These are phyloP conservation scores for Lophius piscatorius DNA, from an alignment of 2,113 vertebrate genomes.

Conservation along the genomic window DNA sequence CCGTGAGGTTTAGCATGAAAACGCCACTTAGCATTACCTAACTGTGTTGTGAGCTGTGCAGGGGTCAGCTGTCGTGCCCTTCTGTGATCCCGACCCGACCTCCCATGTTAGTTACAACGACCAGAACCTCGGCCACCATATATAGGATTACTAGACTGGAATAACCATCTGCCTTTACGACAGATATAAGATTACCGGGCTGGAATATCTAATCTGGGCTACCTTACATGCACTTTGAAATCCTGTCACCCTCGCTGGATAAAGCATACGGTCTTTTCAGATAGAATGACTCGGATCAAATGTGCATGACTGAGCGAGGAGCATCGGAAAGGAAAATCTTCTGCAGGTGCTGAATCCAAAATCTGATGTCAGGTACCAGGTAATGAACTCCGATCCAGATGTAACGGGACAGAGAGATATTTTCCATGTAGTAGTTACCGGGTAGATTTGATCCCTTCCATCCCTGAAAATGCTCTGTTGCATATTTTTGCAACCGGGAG, in stretches of 20 bases:
- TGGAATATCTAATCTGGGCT: constrained; percentile 59
- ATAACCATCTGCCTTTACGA: constrained; percentile 56
- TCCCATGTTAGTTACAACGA: constrained; percentile 36
- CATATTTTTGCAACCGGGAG: too few relatives aligned
- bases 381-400: too few relatives aligned
- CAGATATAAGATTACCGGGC: constrained; percentile 65
- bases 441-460: too few relatives aligned
- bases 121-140: constrained; percentile 37
- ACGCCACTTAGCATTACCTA: neutral
- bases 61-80: constrained; percentile 14
- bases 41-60: neutral
- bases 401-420: too few relatives aligned
- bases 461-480: too few relatives aligned
- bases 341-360: too few relatives aligned
- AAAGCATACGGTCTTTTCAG: constrained; percentile 56
- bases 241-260: constrained; percentile 59
- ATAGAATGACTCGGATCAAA: constrained; percentile 60
- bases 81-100: constrained; percentile 38
- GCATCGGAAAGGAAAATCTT: too few relatives aligned
- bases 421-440: too few relatives aligned
- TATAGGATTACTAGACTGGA: constrained; percentile 72
- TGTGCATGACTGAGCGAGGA: too few relatives aligned
- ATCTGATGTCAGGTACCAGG: too few relatives aligned
- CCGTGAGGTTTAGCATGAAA: neutral
- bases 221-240: constrained; percentile 69